Evolutionary conservation across 1,140 invertebrate species (phyloP), one percentile per base, ranked within the genome.

Genomic region (Drosophila pectinifera): DNA sequence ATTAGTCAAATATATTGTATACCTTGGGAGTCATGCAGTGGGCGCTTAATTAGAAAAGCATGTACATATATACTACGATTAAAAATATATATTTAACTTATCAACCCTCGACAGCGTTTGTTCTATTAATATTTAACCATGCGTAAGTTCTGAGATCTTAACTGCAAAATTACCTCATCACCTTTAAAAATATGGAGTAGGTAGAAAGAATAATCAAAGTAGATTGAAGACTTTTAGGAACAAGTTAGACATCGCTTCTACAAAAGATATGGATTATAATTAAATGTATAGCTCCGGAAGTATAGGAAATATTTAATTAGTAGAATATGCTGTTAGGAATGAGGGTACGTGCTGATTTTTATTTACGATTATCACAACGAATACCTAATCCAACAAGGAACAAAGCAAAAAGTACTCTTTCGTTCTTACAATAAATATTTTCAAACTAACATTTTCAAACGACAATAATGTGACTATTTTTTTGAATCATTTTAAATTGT

Each of bases 31-130:
- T 31, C 41, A 46, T 56, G 26, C 45, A 51, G 46, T 56, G 28
- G 16, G 13, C 31, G 39, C 26, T 11, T 34, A 56, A 70, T 70
- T 55, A 56, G n/a, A 38, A 70, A 70, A 42, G 20, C 22, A 28
- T 26, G 58, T 39, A n/a, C 22, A 18, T n/a, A n/a, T n/a, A n/a
- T n/a, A 16, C 58, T 48, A 31, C 10, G 31, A 38, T 65, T 46
- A 46, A 8, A 64, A 63, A 39, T n/a, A 64, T 36, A 39, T 18
- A 28, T 13, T 46, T 20, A 13, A 11, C 24, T 24, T 42, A 61
- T 43, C 31, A 61, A 36, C 6, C 14, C 5, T 43, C 4, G 16
- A 14, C 8, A 24, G n/a, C 22, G 26, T 11, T 57, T 8, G 1
- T 46, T n/a, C 24, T n/a, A 22, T 22, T 46, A 13, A 7, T 31